A percentile compares a stretch with the other conserved stretches of the same genome.
Evolutionary conservation across 2,888 invertebrate genomes (phyloP).

Genomic region (Apotomis turbidana): DNA sequence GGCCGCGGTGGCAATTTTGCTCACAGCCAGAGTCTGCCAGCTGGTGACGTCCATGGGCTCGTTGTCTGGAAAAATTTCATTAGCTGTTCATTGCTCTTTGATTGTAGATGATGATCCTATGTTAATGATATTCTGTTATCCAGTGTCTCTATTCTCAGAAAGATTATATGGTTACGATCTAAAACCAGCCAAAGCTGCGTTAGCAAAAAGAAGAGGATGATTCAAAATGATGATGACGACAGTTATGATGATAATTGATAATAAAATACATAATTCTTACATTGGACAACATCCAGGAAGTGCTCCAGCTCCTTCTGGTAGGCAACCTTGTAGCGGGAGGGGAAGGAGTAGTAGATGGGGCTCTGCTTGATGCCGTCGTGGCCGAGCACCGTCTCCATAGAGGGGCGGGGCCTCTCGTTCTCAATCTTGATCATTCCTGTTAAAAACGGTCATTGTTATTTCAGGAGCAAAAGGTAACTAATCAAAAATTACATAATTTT

Average conservation of each 20-base stretch:
- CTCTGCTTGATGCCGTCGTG: constrained; percentile 68
- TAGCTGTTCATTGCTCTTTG: background rate
- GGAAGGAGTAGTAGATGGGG: constrained; percentile 85
- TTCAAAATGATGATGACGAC: too few relatives aligned
- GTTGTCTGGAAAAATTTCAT: constrained; percentile 53
- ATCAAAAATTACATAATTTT: too few relatives aligned
- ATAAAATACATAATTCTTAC: constrained; percentile 54
- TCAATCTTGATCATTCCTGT: constrained; percentile 78
- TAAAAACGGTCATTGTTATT: background rate
- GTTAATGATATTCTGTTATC: too few relatives aligned
- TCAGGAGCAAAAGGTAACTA: too few relatives aligned
- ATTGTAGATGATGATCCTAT: too few relatives aligned
- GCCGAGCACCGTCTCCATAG: constrained; percentile 68
- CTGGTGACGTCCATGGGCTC: constrained; percentile 68
- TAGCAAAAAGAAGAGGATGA: too few relatives aligned
- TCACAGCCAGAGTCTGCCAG: constrained; percentile 82
- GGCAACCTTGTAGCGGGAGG: constrained; percentile 81
- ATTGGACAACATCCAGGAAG: constrained; percentile 83
- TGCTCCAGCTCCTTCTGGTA: constrained; percentile 84
- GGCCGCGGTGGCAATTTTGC: constrained; percentile 83
- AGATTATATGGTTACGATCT: too few relatives aligned
- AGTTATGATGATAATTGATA: too few relatives aligned
- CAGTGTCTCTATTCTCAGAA: too few relatives aligned
- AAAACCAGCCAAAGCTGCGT: too few relatives aligned
- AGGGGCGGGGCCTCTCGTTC: constrained; percentile 80